A percentile compares a stretch with the other conserved stretches of the same genome.
These are phyloP conservation scores for Triplophysa tibetana DNA, from an alignment of 2,113 vertebrate species.

Conservation along the genomic window DNA sequence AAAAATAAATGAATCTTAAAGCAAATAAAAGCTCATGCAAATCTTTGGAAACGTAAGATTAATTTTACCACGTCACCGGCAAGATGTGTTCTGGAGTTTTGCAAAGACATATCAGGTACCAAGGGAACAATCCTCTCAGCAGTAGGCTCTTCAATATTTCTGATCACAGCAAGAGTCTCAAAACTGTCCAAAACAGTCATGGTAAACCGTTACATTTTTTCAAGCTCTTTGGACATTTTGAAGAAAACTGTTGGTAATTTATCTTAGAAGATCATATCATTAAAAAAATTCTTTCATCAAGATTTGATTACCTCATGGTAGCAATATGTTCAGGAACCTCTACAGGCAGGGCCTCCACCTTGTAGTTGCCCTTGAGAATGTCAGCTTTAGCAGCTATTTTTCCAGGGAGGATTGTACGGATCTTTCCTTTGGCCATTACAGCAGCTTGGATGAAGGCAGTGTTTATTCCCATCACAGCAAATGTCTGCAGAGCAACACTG, in stretches of 20 bases:
- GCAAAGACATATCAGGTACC: slow-evolving; percentile 59
- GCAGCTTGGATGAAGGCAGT: slow-evolving; percentile 75
- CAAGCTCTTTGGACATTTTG: too few relatives aligned
- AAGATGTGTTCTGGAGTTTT: neutral
- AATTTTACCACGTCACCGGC: slow-evolving; percentile 41
- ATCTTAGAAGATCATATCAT: too few relatives aligned
- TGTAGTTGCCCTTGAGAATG: slow-evolving; percentile 71
- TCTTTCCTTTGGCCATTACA: slow-evolving; percentile 69
- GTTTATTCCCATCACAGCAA: slow-evolving; percentile 79
- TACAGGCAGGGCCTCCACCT: slow-evolving; percentile 72
- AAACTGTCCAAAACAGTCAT: slow-evolving; percentile 62
- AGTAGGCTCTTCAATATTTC: slow-evolving; percentile 71
- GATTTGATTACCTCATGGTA: slow-evolving; percentile 65
- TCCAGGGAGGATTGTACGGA: slow-evolving; percentile 60
- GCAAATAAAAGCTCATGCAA: neutral
- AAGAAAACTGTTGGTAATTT: too few relatives aligned
- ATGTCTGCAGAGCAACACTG: slow-evolving; percentile 70
- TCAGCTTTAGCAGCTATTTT: slow-evolving; percentile 74
- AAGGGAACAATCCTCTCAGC: slow-evolving; percentile 68
- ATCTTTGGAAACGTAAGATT: neutral
- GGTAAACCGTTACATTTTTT: too few relatives aligned
- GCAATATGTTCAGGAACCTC: slow-evolving; percentile 68
- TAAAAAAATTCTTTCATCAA: too few relatives aligned
- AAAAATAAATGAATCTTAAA: neutral
- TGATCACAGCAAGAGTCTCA: slow-evolving; percentile 74